These are phyloP conservation scores for Myathropa florea DNA, from an alignment of 2,888 invertebrate genomes.

Conservation along the genomic window DNA sequence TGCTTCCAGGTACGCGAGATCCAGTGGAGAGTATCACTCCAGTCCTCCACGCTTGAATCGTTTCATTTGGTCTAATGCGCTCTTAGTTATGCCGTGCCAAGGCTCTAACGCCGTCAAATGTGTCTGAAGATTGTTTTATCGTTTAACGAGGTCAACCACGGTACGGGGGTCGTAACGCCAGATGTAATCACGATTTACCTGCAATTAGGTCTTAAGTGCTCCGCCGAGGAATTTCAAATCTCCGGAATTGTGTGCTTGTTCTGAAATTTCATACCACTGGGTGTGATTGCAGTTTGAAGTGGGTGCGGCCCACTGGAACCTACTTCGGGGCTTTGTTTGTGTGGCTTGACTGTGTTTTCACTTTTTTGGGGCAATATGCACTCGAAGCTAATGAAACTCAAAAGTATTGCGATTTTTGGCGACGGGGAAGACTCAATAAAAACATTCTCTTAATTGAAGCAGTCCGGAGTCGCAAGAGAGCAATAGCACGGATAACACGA, in stretches of 20 bases:
- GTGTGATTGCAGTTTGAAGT: not conserved
- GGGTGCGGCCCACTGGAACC: not conserved
- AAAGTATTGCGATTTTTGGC: too few species aligned
- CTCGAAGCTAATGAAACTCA: too few species aligned
- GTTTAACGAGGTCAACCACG: constrained; percentile 23
- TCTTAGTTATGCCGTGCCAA: not conserved
- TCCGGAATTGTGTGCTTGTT: not conserved
- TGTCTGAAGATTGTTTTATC: constrained; percentile 32
- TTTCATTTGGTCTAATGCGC: not conserved
- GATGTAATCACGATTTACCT: constrained; percentile 14
- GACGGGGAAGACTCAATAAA: too few species aligned
- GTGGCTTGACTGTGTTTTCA: too few species aligned
- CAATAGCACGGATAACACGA: too few species aligned
- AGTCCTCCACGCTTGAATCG: constrained; percentile 1
- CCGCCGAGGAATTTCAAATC: not conserved
- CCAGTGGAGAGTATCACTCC: not conserved
- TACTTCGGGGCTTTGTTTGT: too few species aligned
- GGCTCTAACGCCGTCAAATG: constrained; percentile 21
- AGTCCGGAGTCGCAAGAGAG: too few species aligned
- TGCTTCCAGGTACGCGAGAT: not conserved
- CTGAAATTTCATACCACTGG: not conserved
- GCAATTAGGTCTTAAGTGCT: constrained; percentile 8
- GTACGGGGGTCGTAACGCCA: not conserved
- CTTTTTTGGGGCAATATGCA: too few species aligned
- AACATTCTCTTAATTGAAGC: too few species aligned